Conservation (phyloP, 2,797 vertebrate species). For the Helicolenus hilgendorfi region DNA sequence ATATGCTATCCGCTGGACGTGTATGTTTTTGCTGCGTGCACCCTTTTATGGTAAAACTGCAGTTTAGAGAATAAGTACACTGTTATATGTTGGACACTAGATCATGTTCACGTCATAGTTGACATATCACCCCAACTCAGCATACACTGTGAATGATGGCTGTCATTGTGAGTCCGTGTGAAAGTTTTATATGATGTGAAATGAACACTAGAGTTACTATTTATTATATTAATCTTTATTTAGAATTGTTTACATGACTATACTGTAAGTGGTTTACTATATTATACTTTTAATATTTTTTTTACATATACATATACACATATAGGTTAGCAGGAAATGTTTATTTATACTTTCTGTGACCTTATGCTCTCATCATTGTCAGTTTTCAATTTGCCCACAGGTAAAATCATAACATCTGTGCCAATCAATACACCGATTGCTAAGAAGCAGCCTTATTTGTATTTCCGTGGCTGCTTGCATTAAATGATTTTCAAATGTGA, state of each 20-base stretch:
- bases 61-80: constrained; percentile 37
- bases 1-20: constrained; percentile 58
- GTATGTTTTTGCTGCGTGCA: constrained; percentile 30
- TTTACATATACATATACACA: neutral
- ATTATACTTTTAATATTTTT: neutral
- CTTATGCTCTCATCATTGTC: neutral
- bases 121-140: constrained; percentile 27
- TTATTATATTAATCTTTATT: neutral
- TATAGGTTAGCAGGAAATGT: neutral
- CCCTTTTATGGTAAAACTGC: constrained; percentile 48
- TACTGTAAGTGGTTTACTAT: neutral
- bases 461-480: constrained; percentile 10
- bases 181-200: constrained; percentile 5
- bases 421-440: neutral
- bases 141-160: constrained; percentile 55
- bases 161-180: constrained; percentile 19
- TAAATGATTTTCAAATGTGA: constrained; percentile 13
- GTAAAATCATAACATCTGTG: constrained; percentile 11
- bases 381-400: constrained; percentile 10
- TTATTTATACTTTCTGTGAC: constrained; percentile 1
- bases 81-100: constrained; percentile 40
- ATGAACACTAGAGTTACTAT: neutral
- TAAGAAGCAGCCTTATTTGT: neutral
- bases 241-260: neutral
- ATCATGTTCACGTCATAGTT: constrained; percentile 60